Evolutionary conservation across 2,113 vertebrate genomes (phyloP).

Genomic region (Amazona vittata): DNA sequence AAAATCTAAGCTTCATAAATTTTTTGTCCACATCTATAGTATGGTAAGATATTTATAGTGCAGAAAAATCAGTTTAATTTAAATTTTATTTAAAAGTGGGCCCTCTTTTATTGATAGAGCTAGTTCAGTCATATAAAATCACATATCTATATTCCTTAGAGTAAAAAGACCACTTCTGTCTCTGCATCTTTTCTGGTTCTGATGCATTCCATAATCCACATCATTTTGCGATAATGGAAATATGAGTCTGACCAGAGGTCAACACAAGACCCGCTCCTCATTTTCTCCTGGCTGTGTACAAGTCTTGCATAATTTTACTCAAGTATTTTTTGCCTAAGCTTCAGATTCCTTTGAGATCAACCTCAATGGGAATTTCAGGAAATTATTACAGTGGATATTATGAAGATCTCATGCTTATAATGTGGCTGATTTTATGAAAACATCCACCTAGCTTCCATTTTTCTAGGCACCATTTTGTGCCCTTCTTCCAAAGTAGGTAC

Average conservation of each 20-base stretch:
- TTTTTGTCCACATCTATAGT: not conserved
- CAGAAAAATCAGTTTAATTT: slow-evolving; percentile 27
- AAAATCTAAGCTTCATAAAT: not conserved
- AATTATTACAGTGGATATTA: slow-evolving; percentile 2
- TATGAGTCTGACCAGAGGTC: not conserved
- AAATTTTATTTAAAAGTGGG: slow-evolving; percentile 41
- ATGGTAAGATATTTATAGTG: slow-evolving; percentile 48
- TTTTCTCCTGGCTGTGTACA: not conserved
- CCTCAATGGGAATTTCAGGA: slow-evolving; percentile 58
- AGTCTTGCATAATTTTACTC: slow-evolving; percentile 8
- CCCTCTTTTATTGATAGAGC: not conserved
- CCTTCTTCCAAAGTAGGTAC: not conserved
- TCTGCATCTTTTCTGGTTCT: slow-evolving; percentile 3
- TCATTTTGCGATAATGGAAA: not conserved
- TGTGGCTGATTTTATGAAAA: not conserved
- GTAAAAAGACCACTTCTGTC: slow-evolving; percentile 26
- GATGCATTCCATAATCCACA: slow-evolving; percentile 11
- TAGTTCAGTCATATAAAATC: slow-evolving; percentile 43
- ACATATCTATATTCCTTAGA: slow-evolving; percentile 12
- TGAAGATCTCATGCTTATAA: slow-evolving; percentile 24
- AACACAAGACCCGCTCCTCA: not conserved
- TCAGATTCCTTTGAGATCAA: slow-evolving; percentile 27
- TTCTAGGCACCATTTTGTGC: not conserved
- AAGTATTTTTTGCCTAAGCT: slow-evolving; percentile 23
- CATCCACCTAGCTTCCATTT: not conserved